A percentile compares a stretch with the other conserved stretches of the same genome.
These are phyloP conservation scores for Liasis olivaceus DNA, from an alignment of 2,797 vertebrate species.

Conservation along the genomic window DNA sequence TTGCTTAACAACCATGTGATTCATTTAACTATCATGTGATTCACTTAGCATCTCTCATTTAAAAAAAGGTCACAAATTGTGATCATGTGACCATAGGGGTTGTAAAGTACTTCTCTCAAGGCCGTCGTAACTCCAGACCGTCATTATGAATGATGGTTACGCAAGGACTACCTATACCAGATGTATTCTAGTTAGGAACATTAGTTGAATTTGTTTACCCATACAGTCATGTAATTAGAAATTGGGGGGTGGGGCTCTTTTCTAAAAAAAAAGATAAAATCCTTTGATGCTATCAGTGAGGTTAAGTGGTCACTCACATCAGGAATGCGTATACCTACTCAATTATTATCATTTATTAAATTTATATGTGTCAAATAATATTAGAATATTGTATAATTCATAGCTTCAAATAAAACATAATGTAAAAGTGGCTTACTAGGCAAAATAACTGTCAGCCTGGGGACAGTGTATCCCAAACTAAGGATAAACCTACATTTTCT, in stretches of 20 bases:
- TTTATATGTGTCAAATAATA: neutral
- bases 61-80: no score
- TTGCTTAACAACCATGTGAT: no score
- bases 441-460: neutral
- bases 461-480: neutral
- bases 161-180: neutral
- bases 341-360: neutral
- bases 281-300: neutral
- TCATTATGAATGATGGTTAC: no score
- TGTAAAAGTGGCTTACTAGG: slow-evolving; percentile 11
- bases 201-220: neutral
- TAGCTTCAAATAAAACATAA: neutral
- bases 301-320: neutral
- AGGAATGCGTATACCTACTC: neutral
- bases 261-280: neutral
- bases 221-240: neutral
- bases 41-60: no score
- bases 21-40: no score
- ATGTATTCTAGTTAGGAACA: neutral
- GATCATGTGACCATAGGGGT: no score
- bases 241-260: no score
- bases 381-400: neutral
- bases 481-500: slow-evolving; percentile 20
- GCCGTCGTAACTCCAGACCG: no score
- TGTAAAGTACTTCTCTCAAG: no score